Evolutionary conservation across 2,888 invertebrate genomes (phyloP).

Genomic region (Parasteatoda lunata): DNA sequence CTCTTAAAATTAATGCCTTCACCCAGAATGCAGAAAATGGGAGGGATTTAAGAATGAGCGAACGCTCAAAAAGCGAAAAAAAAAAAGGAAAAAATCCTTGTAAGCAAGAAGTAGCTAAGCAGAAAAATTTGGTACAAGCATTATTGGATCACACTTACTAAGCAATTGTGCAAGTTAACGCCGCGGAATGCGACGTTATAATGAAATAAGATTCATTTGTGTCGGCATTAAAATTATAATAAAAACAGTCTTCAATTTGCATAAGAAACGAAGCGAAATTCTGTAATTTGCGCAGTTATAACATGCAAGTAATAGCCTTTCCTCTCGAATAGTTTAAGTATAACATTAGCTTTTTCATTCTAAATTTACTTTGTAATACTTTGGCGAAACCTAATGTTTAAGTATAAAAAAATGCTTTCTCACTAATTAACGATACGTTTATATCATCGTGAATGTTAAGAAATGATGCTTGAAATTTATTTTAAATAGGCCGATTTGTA

Average conservation of each 20-base stretch:
- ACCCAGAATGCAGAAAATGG: slow-evolving; percentile 40
- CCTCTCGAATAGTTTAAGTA: too few relatives aligned
- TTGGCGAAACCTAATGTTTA: too few relatives aligned
- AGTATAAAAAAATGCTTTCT: too few relatives aligned
- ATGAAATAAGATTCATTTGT: not conserved
- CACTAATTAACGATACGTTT: too few relatives aligned
- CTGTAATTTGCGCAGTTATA: too few relatives aligned
- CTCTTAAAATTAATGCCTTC: slow-evolving; percentile 57
- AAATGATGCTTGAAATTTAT: too few relatives aligned
- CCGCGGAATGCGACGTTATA: not conserved
- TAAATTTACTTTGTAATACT: too few relatives aligned
- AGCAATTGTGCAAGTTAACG: not conserved
- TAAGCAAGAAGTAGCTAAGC: not conserved
- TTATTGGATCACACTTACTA: not conserved
- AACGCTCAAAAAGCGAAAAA: not conserved
- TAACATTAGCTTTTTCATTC: too few relatives aligned
- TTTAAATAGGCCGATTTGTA: too few relatives aligned
- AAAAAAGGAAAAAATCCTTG: not conserved
- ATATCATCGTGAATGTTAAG: too few relatives aligned
- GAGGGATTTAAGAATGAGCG: slow-evolving; percentile 33
- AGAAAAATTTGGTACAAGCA: not conserved
- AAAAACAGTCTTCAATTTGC: not conserved
- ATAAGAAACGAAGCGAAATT: not conserved
- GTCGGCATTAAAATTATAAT: not conserved
- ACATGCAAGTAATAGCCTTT: not conserved